Conservation (phyloP, 2,797 vertebrate species). For the Sebastes alutus region DNA sequence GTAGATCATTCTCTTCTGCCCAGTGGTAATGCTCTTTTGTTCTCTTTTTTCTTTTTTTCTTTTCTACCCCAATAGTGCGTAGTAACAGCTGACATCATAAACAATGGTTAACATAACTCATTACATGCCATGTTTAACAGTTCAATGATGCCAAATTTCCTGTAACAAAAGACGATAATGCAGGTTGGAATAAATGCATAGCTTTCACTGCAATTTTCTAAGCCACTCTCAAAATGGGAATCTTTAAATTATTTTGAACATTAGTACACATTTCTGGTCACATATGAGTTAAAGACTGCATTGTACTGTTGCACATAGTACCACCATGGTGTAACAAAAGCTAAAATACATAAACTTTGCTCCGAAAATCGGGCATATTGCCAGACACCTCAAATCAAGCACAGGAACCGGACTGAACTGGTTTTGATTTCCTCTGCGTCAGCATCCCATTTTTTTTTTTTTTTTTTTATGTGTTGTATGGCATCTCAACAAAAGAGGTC, state of each 20-base stretch:
- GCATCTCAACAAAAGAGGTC: neutral
- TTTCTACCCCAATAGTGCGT: neutral
- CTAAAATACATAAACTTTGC: constrained; percentile 9
- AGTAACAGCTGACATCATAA: constrained; percentile 33
- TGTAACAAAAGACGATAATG: neutral
- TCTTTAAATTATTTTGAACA: neutral
- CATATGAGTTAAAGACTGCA: neutral
- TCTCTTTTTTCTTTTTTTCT: neutral
- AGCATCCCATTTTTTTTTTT: constrained; percentile 12
- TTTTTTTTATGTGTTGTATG: neutral
- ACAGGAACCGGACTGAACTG: constrained; percentile 51
- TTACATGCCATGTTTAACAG: neutral
- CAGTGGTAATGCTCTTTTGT: neutral
- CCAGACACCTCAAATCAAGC: constrained; percentile 55
- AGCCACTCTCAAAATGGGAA: neutral
- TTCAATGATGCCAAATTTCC: neutral
- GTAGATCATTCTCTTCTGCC: neutral
- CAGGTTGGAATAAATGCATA: neutral
- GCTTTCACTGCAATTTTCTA: neutral
- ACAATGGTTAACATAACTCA: neutral
- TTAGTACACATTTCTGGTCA: neutral
- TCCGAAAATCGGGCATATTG: constrained; percentile 52
- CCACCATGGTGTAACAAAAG: neutral
- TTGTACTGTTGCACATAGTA: neutral
- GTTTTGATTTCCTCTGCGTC: constrained; percentile 56